phyloP scores from a whole-genome alignment of 2,797 vertebrate species.

The Avahi laniger region DNA sequence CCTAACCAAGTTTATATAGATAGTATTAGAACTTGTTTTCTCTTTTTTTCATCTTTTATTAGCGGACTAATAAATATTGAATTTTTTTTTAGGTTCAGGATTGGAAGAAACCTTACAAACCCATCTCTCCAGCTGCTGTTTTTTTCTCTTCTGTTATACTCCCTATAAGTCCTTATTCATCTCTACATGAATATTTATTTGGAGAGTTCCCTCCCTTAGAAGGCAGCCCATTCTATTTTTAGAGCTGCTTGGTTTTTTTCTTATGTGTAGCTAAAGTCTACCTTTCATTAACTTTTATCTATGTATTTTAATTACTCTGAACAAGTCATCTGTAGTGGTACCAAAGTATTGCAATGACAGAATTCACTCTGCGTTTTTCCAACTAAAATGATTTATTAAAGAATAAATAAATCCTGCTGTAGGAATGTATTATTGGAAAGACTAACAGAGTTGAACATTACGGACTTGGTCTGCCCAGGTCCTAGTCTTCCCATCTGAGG shows the following conservation, averaged over 20 bases:
- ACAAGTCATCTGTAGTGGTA: not conserved
- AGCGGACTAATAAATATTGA: constrained; percentile 17
- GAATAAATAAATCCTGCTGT: not conserved
- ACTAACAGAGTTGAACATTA: not conserved
- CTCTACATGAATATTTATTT: not conserved
- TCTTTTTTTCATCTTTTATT: not conserved
- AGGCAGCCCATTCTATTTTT: constrained; percentile 18
- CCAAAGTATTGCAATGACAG: not conserved
- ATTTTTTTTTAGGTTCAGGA: constrained; percentile 19
- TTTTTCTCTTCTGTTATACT: not conserved
- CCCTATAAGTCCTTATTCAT: not conserved
- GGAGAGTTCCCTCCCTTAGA: not conserved
- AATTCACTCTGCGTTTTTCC: constrained; percentile 23
- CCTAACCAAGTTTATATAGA: not conserved
- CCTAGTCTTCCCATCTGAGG: not conserved
- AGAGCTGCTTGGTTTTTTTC: constrained; percentile 26
- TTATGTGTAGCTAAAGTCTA: not conserved
- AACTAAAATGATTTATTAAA: not conserved
- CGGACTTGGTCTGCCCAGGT: not conserved
- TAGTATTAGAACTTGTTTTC: not conserved
- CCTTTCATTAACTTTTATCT: not conserved
- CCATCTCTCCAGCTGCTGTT: not conserved
- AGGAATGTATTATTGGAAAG: not conserved
- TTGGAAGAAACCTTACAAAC: constrained; percentile 20
- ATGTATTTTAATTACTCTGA: constrained; percentile 29